Base-by-base conservation (phyloP, 2,113 vertebrate genomes). In the Corythoichthys haematopterus region DNA sequence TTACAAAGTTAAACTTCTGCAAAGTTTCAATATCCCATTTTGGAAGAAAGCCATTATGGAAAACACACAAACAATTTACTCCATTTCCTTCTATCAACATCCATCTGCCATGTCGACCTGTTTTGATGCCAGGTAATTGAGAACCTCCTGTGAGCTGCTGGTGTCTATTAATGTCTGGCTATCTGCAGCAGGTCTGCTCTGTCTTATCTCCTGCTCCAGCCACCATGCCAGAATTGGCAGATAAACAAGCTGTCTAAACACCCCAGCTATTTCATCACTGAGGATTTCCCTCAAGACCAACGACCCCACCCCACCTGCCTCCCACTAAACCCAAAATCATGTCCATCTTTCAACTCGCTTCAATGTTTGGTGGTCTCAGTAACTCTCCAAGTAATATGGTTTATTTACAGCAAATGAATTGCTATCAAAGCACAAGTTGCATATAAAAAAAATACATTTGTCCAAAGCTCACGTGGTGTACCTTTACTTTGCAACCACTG, bases 191-290 rank as follows among this genome's bases (percentile, higher is more conserved):
- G 59, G 63, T n/a, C 72, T 43, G 65, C 82, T 76, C 81, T 79
- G 70, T 66, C 46, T 72, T 72, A 75, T 85, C 80, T 89, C 77
- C 81, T 84, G 80, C 64, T n/a, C n/a, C n/a, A n/a, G n/a, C n/a
- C n/a, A n/a, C 59, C 45, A 28, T 48, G 40, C 58, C 78, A 48
- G 81, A 79, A 88, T 83, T 87, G 75, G 75, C 69, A 61, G 75
- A 75, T 82, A 87, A 86, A 85, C 82, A 84, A 69, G 68, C 71
- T 47, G 66, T 76, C 79, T 47, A 78, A 86, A 84, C 72, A 77
- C 51, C 36, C n/a, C 2, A 0, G 45, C 59, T 85, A 78, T 86
- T 86, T 80, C 38, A 28, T 70, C 65, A 76, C 6, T 7, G 45
- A 57, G 81, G 80, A 80, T 84, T 79, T 82, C 74, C 79, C 72